Percentiles rank a stretch among this genome's conserved stretches.
Evolutionary conservation across 2,797 vertebrate species (phyloP).

Genomic region (Periparus ater): DNA sequence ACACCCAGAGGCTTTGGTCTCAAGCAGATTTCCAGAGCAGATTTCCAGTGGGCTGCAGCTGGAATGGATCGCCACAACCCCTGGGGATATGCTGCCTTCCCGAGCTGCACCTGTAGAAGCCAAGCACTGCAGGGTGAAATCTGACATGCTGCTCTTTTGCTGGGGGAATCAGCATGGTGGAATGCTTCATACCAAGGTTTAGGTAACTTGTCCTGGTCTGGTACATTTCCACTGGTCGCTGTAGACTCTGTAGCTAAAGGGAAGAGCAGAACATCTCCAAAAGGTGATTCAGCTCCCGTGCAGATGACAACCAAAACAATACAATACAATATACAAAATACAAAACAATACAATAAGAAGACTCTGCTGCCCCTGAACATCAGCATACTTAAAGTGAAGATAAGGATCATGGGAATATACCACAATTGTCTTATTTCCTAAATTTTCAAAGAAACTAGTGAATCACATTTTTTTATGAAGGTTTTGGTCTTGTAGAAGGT

Average conservation of each 20-base stretch:
- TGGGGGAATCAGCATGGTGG: fast-evolving
- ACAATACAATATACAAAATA: too few relatives aligned
- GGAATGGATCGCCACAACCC: fast-evolving
- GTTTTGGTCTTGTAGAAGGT: not conserved
- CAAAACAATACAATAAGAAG: too few relatives aligned
- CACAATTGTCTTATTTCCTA: not conserved
- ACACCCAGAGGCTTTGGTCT: not conserved
- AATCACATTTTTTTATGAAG: not conserved
- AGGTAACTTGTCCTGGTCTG: not conserved
- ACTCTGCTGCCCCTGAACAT: not conserved
- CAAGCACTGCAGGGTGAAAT: not conserved
- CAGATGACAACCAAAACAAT: not conserved
- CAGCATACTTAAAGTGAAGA: not conserved
- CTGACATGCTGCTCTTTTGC: fast-evolving
- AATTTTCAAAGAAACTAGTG: not conserved
- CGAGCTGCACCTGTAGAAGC: not conserved
- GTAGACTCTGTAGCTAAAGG: not conserved
- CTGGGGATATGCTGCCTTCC: not conserved
- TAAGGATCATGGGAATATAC: not conserved
- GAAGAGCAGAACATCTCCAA: not conserved
- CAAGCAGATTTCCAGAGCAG: not conserved
- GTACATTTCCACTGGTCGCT: not conserved
- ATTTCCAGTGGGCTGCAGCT: not conserved
- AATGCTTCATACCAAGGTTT: not conserved
- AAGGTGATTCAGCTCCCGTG: not conserved